Base-by-base conservation (phyloP, 2,888 invertebrate genomes). In the Protonemura montana region DNA sequence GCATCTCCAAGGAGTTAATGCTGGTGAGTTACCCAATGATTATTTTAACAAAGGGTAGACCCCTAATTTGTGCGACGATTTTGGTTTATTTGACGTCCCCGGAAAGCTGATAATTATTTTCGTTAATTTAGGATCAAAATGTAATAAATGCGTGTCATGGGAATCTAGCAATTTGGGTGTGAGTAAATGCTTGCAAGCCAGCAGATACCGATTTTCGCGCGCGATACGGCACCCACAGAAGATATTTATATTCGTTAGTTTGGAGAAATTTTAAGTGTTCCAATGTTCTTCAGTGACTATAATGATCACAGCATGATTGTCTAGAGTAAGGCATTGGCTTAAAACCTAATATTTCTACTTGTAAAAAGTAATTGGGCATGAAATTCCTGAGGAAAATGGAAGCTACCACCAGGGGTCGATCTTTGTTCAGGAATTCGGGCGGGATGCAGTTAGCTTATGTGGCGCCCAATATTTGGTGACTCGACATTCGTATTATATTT, bases 401-500 rank as follows among this genome's bases (percentile, higher is more conserved):
- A 84, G 84, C 84, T 29, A 29, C 81, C 81, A 81, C 81, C 81
- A 81, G 81, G 81, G 81, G 81, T 27, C 81, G 81, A 28, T 81
- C 85, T 78, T 86, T 86, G 87, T 85, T 85, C 29, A 25, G 78
- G 82, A 85, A 86, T 86, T 87, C 86, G 83, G 86, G 86, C 86
- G 86, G 87, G 87, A 78, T 84, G 84, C 28, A 29, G n/a, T 59
- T 84, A 26, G 84, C 76, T 83, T 28, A 84, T 59, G 84, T 84
- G 84, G 84, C 84, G 84, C 84, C 84, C 84, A 84, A 84, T 84
- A 27, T 7, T 28, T 29, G 84, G 76, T 84, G 84, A 84, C 84
- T 84, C 84, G 84, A 84, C 84, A 84, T 2, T 35, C 29, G 21
- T 26, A 76, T 28, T 76, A 27, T 29, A 81, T 16, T 29, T 21